Percentiles rank a stretch among this genome's conserved stretches.
Conservation (phyloP, 1,140 invertebrate genomes). For the Drosophila nikananu region DNA sequence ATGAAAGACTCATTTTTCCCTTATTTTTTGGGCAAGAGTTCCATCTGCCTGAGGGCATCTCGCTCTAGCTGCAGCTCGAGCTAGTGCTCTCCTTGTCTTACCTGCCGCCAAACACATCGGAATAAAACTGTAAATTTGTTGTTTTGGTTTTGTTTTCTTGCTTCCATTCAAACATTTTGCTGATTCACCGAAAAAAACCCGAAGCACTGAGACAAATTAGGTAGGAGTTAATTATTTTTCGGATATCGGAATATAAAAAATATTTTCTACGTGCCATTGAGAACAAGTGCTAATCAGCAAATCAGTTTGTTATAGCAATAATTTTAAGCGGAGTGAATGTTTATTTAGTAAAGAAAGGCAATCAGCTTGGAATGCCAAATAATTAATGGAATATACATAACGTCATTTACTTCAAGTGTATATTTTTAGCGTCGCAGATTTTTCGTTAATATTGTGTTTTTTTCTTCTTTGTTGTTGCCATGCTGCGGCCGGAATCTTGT, state of each 20-base stretch:
- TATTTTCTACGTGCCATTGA: not conserved
- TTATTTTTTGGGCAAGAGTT: not conserved
- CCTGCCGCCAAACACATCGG: conserved; percentile 34
- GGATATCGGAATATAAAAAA: too few relatives aligned
- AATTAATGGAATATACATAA: not conserved
- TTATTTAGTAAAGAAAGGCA: not conserved
- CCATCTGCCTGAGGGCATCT: conserved; percentile 22
- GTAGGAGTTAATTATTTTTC: not conserved
- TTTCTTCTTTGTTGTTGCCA: conserved; percentile 46
- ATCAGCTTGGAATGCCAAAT: not conserved
- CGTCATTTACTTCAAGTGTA: conserved; percentile 1
- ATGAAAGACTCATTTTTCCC: conserved; percentile 2
- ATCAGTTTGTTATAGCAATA: not conserved
- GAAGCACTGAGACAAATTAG: conserved; percentile 1
- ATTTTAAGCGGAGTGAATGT: too few relatives aligned
- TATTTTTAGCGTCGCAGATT: conserved; percentile 23
- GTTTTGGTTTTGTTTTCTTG: conserved; percentile 47
- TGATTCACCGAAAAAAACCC: conserved; percentile 48
- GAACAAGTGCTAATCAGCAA: not conserved
- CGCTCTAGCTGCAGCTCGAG: conserved; percentile 7
- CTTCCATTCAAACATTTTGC: conserved; percentile 68
- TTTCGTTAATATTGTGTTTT: conserved; percentile 12
- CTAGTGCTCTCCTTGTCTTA: conserved; percentile 12
- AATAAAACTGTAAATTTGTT: conserved; percentile 66
- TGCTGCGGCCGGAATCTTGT: conserved; percentile 21